Percentiles rank a stretch among this genome's conserved stretches.
These are phyloP conservation scores for Halocynthia roretzi DNA, from an alignment of 23 tunicate species.

Conservation along the genomic window DNA sequence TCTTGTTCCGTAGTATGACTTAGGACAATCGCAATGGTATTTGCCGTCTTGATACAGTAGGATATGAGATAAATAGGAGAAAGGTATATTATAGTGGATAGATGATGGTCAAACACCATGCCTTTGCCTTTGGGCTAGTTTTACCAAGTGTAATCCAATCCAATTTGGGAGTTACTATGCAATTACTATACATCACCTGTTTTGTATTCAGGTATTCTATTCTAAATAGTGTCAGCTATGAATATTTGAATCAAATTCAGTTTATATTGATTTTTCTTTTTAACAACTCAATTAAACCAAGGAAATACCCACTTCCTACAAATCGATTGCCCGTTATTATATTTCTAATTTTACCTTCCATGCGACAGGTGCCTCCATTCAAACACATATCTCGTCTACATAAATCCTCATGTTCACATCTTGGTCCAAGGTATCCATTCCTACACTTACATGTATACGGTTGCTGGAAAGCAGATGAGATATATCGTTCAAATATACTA, in stretches of 20 bases:
- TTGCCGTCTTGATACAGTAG: conserved; percentile 4
- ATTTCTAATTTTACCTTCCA: conserved; percentile 33
- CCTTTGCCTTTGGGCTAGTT: no score
- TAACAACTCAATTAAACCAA: background rate
- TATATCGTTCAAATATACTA: background rate
- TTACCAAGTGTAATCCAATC: no score
- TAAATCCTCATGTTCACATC: conserved; percentile 47
- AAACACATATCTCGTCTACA: conserved; percentile 57
- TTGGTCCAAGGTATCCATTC: conserved; percentile 32
- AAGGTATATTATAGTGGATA: no score
- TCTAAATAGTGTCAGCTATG: background rate
- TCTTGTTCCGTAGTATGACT: conserved; percentile 35
- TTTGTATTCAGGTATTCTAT: background rate
- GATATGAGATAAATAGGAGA: no score
- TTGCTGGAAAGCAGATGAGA: conserved; percentile 31
- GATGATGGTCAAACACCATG: no score
- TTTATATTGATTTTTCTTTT: background rate
- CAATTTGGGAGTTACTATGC: no score
- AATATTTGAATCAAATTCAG: background rate
- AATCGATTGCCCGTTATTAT: background rate
- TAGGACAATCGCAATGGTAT: conserved; percentile 35
- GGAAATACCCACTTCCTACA: background rate
- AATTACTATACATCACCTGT: no score
- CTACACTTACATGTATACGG: conserved; percentile 64
- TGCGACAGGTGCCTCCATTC: conserved; percentile 45